These are phyloP conservation scores for Euborellia annulipes DNA, from an alignment of 1,140 invertebrate genomes.

Conservation along the genomic window DNA sequence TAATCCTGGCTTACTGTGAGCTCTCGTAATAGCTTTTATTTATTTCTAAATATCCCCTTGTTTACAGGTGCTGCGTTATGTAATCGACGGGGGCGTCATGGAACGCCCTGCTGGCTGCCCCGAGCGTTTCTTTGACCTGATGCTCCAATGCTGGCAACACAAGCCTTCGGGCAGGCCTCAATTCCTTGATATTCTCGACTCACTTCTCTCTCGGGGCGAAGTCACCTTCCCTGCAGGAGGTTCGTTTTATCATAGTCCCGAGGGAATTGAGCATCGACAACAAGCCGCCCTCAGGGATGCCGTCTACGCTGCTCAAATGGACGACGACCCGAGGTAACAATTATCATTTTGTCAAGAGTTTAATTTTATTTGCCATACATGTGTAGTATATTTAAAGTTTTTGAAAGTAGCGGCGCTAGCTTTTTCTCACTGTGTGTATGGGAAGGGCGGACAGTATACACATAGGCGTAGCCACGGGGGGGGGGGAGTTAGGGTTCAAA, in stretches of 20 bases:
- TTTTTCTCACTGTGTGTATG: too few relatives aligned
- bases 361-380: too few relatives aligned
- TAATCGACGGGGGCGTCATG: conserved; percentile 82
- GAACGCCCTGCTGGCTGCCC: conserved; percentile 87
- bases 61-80: conserved; percentile 48
- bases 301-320: conserved; percentile 13
- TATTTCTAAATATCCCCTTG: too few relatives aligned
- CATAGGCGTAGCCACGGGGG: too few relatives aligned
- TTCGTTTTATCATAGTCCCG: conserved; percentile 62
- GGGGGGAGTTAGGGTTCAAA: too few relatives aligned
- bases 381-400: too few relatives aligned
- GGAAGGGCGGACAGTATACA: too few relatives aligned
- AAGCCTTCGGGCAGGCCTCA: conserved; percentile 56
- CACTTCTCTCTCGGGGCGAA: conserved; percentile 38
- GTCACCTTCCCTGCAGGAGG: conserved; percentile 41
- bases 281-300: conserved; percentile 13
- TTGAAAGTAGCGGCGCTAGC: too few relatives aligned
- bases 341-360: too few relatives aligned
- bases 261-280: conserved; percentile 37
- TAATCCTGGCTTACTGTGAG: too few relatives aligned
- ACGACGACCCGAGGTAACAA: conserved; percentile 4
- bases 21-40: too few relatives aligned
- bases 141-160: conserved; percentile 79
- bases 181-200: conserved; percentile 61
- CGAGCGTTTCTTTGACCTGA: conserved; percentile 70